A percentile compares a stretch with the other conserved stretches of the same genome.
Evolutionary conservation across 2,797 vertebrate species (phyloP).

Genomic region (Phalanger gymnotis): DNA sequence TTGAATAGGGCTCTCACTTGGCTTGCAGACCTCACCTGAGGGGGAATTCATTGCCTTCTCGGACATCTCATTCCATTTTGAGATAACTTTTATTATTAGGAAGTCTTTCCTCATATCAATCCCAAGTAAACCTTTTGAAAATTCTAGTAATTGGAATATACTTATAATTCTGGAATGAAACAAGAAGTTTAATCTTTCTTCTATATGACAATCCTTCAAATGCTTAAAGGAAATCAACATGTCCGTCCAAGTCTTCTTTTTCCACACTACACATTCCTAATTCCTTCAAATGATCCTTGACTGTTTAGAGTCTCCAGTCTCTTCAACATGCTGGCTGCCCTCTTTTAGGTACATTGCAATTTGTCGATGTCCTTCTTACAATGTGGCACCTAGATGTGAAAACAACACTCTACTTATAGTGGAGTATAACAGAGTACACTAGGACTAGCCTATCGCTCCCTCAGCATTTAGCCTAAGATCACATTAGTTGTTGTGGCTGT

Average conservation of each 20-base stretch:
- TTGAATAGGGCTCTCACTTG: neutral
- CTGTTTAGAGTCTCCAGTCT: neutral
- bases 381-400: neutral
- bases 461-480: neutral
- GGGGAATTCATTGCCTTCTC: neutral
- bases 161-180: neutral
- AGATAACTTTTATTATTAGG: neutral
- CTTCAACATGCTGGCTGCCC: neutral
- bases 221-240: neutral
- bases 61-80: neutral
- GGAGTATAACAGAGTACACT: neutral
- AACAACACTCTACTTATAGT: neutral
- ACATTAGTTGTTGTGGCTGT: neutral
- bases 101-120: neutral
- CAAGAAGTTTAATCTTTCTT: neutral
- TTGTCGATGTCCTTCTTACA: neutral
- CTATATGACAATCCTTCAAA: neutral
- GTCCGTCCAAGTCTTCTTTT: neutral
- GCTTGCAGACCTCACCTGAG: neutral
- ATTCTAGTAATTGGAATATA: neutral
- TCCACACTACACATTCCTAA: neutral
- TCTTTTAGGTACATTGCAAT: neutral
- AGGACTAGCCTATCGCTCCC: neutral
- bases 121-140: neutral
- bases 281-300: neutral